Evolutionary conservation across 2,888 invertebrate genomes (phyloP).

Genomic region (Phania funesta): DNA sequence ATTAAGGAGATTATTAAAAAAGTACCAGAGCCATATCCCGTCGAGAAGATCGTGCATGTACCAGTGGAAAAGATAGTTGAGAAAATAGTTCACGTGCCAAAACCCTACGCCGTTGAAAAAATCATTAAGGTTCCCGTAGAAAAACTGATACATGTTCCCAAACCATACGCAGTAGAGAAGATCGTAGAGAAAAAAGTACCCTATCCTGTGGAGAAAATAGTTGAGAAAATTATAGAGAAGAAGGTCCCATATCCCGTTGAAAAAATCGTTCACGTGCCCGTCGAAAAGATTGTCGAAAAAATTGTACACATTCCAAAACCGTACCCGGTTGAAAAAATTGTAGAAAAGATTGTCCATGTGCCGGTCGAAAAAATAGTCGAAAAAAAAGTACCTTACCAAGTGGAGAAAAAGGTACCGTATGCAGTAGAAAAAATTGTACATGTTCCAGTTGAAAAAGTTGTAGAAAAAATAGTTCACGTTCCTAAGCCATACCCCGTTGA

Average conservation of each 20-base stretch:
- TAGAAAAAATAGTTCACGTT: constrained; percentile 81
- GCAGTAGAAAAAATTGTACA: constrained; percentile 79
- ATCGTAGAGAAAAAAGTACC: constrained; percentile 76
- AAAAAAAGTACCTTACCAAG: constrained; percentile 72
- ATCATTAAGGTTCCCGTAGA: constrained; percentile 75
- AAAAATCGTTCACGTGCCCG: constrained; percentile 80
- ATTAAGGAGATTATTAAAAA: constrained; percentile 84
- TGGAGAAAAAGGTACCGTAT: constrained; percentile 81
- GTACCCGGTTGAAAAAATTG: constrained; percentile 75
- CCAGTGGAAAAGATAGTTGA: constrained; percentile 81
- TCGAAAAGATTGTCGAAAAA: constrained; percentile 76
- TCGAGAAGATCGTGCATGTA: constrained; percentile 80
- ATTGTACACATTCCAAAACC: constrained; percentile 80
- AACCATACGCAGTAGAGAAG: constrained; percentile 81
- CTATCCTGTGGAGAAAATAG: constrained; percentile 79
- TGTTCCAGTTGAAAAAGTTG: constrained; percentile 81
- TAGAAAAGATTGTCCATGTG: constrained; percentile 79
- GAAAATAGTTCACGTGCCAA: constrained; percentile 81
- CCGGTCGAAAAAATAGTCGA: constrained; percentile 73
- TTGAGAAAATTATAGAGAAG: constrained; percentile 78
- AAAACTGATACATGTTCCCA: constrained; percentile 80
- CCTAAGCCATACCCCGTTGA: constrained; percentile 82
- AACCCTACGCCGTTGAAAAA: constrained; percentile 81
- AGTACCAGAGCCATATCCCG: constrained; percentile 81
- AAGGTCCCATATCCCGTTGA: constrained; percentile 81